A percentile compares a stretch with the other conserved stretches of the same genome.
Conservation (phyloP, 1,140 invertebrate species). For the Capitella teleta region DNA sequence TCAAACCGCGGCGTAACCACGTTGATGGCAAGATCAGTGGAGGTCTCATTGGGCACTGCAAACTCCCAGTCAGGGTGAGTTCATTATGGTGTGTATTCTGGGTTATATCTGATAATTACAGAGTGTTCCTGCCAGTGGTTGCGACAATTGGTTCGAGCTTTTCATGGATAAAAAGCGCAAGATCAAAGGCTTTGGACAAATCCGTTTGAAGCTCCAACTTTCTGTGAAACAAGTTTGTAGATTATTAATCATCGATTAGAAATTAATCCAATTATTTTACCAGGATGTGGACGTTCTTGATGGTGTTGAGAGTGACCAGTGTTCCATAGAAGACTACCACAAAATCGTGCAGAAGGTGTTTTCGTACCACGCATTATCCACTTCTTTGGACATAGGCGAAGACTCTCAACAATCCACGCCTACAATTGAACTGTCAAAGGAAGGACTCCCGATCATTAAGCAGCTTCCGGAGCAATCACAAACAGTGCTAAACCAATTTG, state of each 20-base stretch:
- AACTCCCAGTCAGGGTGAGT: background rate
- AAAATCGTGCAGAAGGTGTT: background rate
- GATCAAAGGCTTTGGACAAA: background rate
- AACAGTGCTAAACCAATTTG: background rate
- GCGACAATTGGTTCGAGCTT: conserved; percentile 3
- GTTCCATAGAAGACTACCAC: conserved; percentile 5
- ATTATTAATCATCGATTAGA: too few species aligned
- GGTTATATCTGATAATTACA: background rate
- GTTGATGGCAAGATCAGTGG: background rate
- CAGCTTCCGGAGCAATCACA: background rate
- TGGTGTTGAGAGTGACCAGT: background rate
- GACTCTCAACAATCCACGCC: too few species aligned
- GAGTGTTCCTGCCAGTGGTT: background rate
- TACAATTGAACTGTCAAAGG: too few species aligned
- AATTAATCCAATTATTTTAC: too few species aligned
- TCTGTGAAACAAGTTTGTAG: conserved; percentile 1
- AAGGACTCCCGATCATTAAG: background rate
- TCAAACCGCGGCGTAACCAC: background rate
- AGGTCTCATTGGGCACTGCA: background rate
- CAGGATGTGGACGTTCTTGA: background rate
- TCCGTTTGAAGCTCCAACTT: background rate
- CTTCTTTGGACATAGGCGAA: too few species aligned
- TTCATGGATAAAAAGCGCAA: background rate
- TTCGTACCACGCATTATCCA: too few species aligned
- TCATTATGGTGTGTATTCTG: background rate